These are phyloP conservation scores for Eunapius fragilis DNA, from an alignment of 37 sponge, comb jelly and placozoan species.

Conservation along the genomic window DNA sequence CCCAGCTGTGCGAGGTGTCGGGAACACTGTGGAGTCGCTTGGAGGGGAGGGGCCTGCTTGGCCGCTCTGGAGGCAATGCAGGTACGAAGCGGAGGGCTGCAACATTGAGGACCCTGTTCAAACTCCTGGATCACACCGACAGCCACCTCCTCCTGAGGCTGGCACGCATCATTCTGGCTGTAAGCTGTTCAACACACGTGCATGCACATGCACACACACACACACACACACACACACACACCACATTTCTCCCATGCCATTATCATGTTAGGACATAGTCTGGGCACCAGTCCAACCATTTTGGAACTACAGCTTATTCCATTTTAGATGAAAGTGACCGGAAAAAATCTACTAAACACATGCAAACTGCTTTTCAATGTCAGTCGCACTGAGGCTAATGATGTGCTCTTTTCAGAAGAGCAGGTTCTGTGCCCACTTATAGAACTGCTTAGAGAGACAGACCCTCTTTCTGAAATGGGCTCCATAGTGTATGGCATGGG, in stretches of 20 bases:
- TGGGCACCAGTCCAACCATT: too few relatives aligned
- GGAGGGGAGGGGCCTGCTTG: conserved; percentile 31
- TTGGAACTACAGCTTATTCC: too few relatives aligned
- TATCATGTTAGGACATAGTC: too few relatives aligned
- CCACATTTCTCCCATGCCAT: too few relatives aligned
- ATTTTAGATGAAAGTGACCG: conserved; percentile 83
- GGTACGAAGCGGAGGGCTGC: conserved; percentile 49
- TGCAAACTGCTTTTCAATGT: conserved; percentile 81
- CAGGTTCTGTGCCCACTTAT: conserved; percentile 34
- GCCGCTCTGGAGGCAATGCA: conserved; percentile 61
- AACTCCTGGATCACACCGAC: conserved; percentile 61
- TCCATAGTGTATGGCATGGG: conserved; percentile 75
- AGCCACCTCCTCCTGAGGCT: conserved; percentile 64
- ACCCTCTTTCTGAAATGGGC: conserved; percentile 42
- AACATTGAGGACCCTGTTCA: conserved; percentile 56
- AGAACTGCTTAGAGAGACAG: conserved; percentile 30
- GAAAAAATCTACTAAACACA: conserved; percentile 77
- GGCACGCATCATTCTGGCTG: conserved; percentile 70
- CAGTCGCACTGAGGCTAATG: conserved; percentile 68
- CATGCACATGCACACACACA: not conserved
- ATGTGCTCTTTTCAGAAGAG: conserved; percentile 58
- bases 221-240: too few relatives aligned
- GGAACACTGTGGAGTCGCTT: conserved; percentile 43
- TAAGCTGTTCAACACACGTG: conserved; percentile 23
- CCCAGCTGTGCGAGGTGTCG: conserved; percentile 33